phyloP scores from a whole-genome alignment of 2,888 invertebrate species.

The Suillia variegata region DNA sequence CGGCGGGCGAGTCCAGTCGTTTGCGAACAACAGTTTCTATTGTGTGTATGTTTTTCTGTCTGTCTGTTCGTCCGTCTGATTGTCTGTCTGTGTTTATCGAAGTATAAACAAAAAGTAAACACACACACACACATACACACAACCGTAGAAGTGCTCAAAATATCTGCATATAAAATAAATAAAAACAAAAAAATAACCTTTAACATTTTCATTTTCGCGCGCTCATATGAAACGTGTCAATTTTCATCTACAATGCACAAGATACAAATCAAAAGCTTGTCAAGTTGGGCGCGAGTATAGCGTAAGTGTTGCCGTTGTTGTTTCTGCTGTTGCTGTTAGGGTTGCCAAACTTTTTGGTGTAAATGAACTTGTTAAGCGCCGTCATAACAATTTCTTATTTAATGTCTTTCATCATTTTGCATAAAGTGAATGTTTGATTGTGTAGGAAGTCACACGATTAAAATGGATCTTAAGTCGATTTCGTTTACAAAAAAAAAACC shows the following conservation, averaged over 20 bases:
- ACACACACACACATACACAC: not conserved
- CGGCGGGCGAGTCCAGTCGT: not conserved
- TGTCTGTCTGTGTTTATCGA: conserved; percentile 4
- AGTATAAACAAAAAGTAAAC: not conserved
- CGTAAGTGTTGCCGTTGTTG: too few relatives aligned
- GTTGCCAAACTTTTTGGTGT: conserved; percentile 18
- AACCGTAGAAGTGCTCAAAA: not conserved
- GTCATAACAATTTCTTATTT: conserved; percentile 41
- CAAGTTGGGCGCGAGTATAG: too few relatives aligned
- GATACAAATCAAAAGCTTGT: conserved; percentile 31
- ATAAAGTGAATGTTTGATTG: too few relatives aligned
- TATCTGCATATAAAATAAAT: not conserved
- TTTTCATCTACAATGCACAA: conserved; percentile 23
- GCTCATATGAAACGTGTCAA: not conserved
- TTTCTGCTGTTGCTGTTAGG: not conserved
- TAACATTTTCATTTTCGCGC: not conserved
- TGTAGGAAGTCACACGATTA: too few relatives aligned
- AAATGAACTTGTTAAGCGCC: conserved; percentile 40
- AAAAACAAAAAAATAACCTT: not conserved
- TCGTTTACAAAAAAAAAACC: too few relatives aligned
- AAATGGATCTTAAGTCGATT: too few relatives aligned
- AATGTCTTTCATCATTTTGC: conserved; percentile 43
- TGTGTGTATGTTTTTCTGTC: too few relatives aligned
- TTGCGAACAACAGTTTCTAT: too few relatives aligned
- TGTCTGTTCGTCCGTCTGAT: conserved; percentile 5